These are phyloP conservation scores for Pygoscelis antarcticus DNA, from an alignment of 2,113 vertebrate genomes.

Conservation along the genomic window DNA sequence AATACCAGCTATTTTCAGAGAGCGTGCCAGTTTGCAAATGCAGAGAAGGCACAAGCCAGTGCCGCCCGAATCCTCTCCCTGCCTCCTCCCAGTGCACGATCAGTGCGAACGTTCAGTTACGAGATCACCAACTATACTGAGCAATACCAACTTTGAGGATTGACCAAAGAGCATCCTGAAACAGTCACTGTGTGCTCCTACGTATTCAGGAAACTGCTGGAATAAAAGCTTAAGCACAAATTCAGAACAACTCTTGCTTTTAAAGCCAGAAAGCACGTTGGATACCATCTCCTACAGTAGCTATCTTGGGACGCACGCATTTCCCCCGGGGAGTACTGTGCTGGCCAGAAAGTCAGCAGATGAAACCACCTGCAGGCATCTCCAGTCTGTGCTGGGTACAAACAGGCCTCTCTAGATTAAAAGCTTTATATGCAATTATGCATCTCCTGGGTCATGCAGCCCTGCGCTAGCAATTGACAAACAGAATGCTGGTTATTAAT, in stretches of 20 bases:
- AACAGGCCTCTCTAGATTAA: slow-evolving; percentile 2
- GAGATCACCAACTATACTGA: neutral
- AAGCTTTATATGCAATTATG: slow-evolving; percentile 34
- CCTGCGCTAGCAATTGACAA: neutral
- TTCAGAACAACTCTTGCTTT: neutral
- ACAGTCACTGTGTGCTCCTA: neutral
- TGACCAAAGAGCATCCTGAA: neutral
- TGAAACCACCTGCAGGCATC: neutral
- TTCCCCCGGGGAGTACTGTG: neutral
- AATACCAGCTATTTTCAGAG: neutral
- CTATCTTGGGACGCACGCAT: neutral
- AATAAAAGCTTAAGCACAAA: neutral
- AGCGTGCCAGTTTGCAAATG: neutral
- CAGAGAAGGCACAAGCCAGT: fast-evolving
- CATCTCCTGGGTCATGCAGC: slow-evolving; percentile 37
- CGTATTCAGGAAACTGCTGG: neutral
- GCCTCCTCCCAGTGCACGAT: neutral
- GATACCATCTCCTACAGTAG: neutral
- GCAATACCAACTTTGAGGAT: neutral
- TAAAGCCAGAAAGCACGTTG: neutral
- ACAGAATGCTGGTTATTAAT: slow-evolving; percentile 19
- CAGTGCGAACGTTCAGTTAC: neutral
- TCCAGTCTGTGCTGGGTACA: neutral
- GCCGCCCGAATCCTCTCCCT: neutral
- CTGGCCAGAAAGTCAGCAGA: neutral